Evolutionary conservation across 2,888 invertebrate genomes (phyloP).

Genomic region (Amphipyra tragopoginis): DNA sequence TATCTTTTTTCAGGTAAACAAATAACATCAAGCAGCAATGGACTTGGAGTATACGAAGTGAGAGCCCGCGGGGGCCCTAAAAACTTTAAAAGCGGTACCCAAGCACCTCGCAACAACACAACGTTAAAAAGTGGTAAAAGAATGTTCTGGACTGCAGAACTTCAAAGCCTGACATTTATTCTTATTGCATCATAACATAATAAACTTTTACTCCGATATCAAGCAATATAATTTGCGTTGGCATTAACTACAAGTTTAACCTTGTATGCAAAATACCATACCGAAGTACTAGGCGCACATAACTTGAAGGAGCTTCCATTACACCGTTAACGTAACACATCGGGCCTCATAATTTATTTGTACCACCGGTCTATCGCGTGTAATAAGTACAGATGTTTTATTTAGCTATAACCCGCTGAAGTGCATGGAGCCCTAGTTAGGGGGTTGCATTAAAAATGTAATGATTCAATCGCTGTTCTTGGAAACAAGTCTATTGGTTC

Average conservation of each 20-base stretch:
- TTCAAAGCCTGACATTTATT: too few species aligned
- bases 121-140: too few species aligned
- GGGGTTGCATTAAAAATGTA: conserved; percentile 78
- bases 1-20: too few species aligned
- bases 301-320: conserved; percentile 13
- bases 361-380: conserved; percentile 63
- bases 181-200: too few species aligned
- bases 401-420: conserved; percentile 59
- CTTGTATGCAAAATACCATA: not conserved
- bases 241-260: not conserved
- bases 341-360: conserved; percentile 42
- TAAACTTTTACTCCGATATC: too few species aligned
- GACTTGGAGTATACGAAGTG: too few species aligned
- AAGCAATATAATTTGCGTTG: conserved; percentile 5
- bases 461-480: conserved; percentile 77
- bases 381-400: conserved; percentile 67
- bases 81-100: too few species aligned
- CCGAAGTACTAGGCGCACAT: conserved; percentile 34
- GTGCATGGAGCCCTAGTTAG: conserved; percentile 51
- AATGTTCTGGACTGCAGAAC: too few species aligned
- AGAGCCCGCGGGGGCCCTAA: too few species aligned
- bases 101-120: too few species aligned
- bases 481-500: conserved; percentile 78
- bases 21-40: too few species aligned
- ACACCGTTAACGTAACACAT: conserved; percentile 4